Base-by-base conservation (phyloP, 2,113 vertebrate species). In the Chloropsis cyanopogon region DNA sequence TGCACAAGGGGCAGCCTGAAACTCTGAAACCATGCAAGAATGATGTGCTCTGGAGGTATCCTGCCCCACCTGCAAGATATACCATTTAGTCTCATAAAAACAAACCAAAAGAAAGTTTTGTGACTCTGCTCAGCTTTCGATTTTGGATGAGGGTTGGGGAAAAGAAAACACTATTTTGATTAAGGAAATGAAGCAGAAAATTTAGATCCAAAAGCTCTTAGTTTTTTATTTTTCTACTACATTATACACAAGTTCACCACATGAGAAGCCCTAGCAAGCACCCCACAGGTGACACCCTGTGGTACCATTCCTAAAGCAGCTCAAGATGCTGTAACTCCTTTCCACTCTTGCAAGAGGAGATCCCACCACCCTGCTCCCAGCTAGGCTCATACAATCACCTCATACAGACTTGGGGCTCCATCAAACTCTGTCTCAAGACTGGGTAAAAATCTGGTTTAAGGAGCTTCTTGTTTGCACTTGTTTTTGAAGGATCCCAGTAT, bases 231-330 rank as follows among this genome's bases (percentile, higher is more conserved):
- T 79, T 92, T 35, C 23, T 54, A 5, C 54, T 78, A 10, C 37
- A 22, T 63, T 79, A 68, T 8, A 64, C 16, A 47, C 42, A 72
- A 80, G 29, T 31, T 65, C n/a, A 64, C 11, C 25, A 70, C 20
- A 35, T 12, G 21, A 92, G 68, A 73, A 86, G 26, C 17, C 42
- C 29, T 50, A 52, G 52, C 18, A 52, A 92, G 73, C 37, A 37
- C n/a, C n/a, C n/a, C n/a, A n/a, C 37, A 41, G 0, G 0, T 35
- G 57, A 57, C 19, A 54, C 7, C 9, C 26, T 1, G 0, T 22
- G 24, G 28, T 60, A 63, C 18, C 23, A 21, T 46, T 80, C 37
- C 37, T 70, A 49, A 70, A 63, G 83, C 70, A 89, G 56, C 14
- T 71, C 2, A 5, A 71, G 78, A 56, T 82, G 63, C 49, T 65